Percentiles rank a stretch among this genome's conserved stretches.
phyloP scores from a whole-genome alignment of 2,797 vertebrate species.

The Discoglossus pictus region DNA sequence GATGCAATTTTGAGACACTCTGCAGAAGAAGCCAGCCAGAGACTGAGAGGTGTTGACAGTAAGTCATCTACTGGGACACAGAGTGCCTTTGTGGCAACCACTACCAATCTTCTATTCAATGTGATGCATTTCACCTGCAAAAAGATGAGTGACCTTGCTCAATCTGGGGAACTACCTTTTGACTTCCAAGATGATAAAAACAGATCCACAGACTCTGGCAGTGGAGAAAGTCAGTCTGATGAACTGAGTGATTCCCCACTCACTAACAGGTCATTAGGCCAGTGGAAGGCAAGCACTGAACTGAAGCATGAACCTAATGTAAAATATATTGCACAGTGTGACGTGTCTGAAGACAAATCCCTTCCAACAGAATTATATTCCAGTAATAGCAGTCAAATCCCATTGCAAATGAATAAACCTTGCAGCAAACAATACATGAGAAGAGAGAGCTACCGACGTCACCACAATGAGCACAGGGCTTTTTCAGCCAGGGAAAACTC shows the following conservation, averaged over 20 bases:
- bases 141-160: conserved; percentile 81
- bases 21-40: conserved; percentile 80
- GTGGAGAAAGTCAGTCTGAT: conserved; percentile 58
- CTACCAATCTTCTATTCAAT: conserved; percentile 83
- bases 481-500: conserved; percentile 55
- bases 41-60: conserved; percentile 64
- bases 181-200: conserved; percentile 61
- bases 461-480: conserved; percentile 55
- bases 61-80: conserved; percentile 60
- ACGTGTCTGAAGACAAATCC: conserved; percentile 11
- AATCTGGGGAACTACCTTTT: conserved; percentile 64
- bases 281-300: conserved; percentile 23
- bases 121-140: conserved; percentile 84
- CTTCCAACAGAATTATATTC: conserved; percentile 48
- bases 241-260: conserved; percentile 57
- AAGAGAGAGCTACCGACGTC: conserved; percentile 68
- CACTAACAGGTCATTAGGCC: conserved; percentile 26
- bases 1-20: conserved; percentile 85
- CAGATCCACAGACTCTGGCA: conserved; percentile 54
- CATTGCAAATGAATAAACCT: conserved; percentile 47
- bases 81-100: conserved; percentile 77
- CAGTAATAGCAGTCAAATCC: conserved; percentile 25
- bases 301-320: conserved; percentile 10
- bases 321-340: conserved; percentile 35
- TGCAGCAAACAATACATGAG: conserved; percentile 62